Conservation (phyloP, 2,888 invertebrate species). For the Pheosia gnoma region DNA sequence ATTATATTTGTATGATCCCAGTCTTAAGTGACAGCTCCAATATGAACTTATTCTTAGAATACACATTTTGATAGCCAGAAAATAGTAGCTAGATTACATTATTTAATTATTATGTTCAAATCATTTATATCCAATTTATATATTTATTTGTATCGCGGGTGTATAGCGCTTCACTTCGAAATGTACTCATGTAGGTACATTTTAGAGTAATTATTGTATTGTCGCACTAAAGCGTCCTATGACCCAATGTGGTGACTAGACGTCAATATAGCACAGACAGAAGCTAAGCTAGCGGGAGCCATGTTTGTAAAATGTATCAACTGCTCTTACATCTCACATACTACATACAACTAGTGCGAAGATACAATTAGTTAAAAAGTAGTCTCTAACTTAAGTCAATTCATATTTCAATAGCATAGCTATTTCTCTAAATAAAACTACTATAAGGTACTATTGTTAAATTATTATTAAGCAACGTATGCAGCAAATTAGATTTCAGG, state of each 20-base stretch:
- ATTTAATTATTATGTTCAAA: too few species aligned
- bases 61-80: too few species aligned
- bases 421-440: slow-evolving; percentile 29
- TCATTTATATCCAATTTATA: too few species aligned
- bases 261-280: neutral
- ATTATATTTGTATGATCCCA: too few species aligned
- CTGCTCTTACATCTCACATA: too few species aligned
- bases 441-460: slow-evolving; percentile 20
- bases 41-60: too few species aligned
- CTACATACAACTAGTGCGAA: neutral
- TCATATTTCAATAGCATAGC: slow-evolving; percentile 44
- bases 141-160: too few species aligned
- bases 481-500: slow-evolving; percentile 25
- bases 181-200: slow-evolving; percentile 9
- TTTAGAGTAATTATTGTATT: neutral
- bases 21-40: too few species aligned
- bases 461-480: slow-evolving; percentile 17
- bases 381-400: slow-evolving; percentile 40
- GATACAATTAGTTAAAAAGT: slow-evolving; percentile 28
- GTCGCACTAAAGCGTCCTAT: neutral
- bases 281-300: too few species aligned
- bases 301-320: too few species aligned
- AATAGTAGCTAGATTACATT: too few species aligned
- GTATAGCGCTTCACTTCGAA: neutral
- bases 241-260: neutral